Evolutionary conservation across 2,888 invertebrate genomes (phyloP), one percentile per base, ranked within the genome.

Genomic region (Stratiomys singularior): DNA sequence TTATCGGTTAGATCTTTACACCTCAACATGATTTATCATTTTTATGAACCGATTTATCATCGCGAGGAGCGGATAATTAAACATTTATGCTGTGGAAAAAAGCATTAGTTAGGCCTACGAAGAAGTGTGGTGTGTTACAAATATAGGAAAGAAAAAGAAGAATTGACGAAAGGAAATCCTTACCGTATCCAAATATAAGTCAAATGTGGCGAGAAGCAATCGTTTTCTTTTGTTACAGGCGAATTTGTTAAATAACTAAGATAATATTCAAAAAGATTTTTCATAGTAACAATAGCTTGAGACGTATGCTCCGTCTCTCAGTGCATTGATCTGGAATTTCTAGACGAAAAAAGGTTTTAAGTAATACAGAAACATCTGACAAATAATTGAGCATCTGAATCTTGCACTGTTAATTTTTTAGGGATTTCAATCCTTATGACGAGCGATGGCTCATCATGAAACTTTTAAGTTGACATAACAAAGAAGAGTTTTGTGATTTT

Each of bases 1-100:
- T 79, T 76, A 79, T 79, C 78, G 79, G 77, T 58, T 76, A 72
- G 9, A 79, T 79, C 78, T 79, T 78, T 78, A 76, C 79, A 79
- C 79, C 79, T 79, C 46, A 78, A 69, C 72, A 76, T 71, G 69
- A 79, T 79, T 78, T 76, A 64, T 79, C 79, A 79, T 79, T 66
- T 78, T 79, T 78, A 79, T 79, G 79, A 79, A 79, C 76, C 76
- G 78, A 79, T 79, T 79, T 76, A 79, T 79, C 79, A 79, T 78
- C 71, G 44, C 71, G 44, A 47, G 46, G 27, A 72, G 72, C 30
- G 56, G 76, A 76, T 79, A 79, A 79, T 79, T 79, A 79, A 78
- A 76, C 56, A 76, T 58, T 58, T 63, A 58, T 28, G 72, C 72
- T 37, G 64, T 76, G 56, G 27, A 72, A 72, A 37, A 37, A 37